Percentiles rank a stretch among this genome's conserved stretches.
phyloP scores from a whole-genome alignment of 2,113 vertebrate genomes.

The Orthonyx spaldingii region DNA sequence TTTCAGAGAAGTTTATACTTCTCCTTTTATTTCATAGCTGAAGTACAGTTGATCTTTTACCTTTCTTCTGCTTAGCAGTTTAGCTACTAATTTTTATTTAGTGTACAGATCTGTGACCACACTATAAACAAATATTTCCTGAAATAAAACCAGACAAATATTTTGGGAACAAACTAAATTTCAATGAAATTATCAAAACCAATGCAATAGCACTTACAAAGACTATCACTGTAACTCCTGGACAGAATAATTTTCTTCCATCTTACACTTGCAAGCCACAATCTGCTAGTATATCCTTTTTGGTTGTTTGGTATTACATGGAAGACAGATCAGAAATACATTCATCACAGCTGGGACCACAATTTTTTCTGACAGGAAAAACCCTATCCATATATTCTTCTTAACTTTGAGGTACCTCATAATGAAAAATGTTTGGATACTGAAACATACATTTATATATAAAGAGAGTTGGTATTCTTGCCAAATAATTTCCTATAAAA shows the following conservation, averaged over 20 bases:
- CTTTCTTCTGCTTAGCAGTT: neutral
- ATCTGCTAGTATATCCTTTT: neutral
- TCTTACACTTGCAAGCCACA: neutral
- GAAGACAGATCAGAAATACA: neutral
- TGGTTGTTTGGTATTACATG: neutral
- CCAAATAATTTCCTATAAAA: neutral
- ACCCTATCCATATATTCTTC: neutral
- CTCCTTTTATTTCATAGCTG: neutral
- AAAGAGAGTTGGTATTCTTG: neutral
- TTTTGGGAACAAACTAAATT: neutral
- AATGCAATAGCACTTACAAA: neutral
- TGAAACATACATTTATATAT: neutral
- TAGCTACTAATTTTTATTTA: neutral
- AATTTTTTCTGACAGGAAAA: neutral
- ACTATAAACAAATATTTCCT: neutral
- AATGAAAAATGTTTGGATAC: neutral
- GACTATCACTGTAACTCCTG: neutral
- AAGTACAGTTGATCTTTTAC: neutral
- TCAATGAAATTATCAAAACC: neutral
- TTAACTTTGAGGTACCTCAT: neutral
- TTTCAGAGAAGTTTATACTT: neutral
- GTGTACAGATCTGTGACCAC: neutral
- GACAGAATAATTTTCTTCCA: neutral
- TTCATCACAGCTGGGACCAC: neutral
- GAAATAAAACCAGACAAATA: neutral